A percentile compares a stretch with the other conserved stretches of the same genome.
Conservation (phyloP, 2,888 invertebrate species). For the Sesamia inferens region DNA sequence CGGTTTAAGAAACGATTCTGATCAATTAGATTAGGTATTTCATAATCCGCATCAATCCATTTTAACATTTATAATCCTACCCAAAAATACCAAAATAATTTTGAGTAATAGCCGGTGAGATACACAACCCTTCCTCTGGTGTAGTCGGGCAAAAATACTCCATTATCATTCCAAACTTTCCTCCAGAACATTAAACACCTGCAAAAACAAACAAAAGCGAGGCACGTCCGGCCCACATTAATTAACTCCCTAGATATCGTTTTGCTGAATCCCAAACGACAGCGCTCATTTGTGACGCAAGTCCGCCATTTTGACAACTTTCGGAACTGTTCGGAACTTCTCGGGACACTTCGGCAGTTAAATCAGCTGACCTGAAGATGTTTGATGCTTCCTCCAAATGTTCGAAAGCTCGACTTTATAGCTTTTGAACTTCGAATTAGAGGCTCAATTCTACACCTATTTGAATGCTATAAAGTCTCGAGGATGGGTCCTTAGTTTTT, state of each 20-base stretch:
- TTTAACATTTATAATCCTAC: background rate
- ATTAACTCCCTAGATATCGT: slow-evolving; percentile 48
- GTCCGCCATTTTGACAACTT: slow-evolving; percentile 42
- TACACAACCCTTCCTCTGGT: background rate
- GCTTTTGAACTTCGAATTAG: slow-evolving; percentile 53
- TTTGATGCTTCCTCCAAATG: slow-evolving; percentile 54
- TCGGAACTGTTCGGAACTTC: slow-evolving; percentile 37
- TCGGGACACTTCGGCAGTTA: slow-evolving; percentile 48
- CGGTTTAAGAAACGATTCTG: background rate
- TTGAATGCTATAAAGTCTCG: slow-evolving; percentile 46
- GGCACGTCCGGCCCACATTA: slow-evolving; percentile 39
- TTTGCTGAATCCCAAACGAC: slow-evolving; percentile 43
- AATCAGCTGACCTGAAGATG: slow-evolving; percentile 49
- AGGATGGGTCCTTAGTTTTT: slow-evolving; percentile 48
- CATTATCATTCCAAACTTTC: slow-evolving; percentile 20
- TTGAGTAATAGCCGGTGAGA: background rate
- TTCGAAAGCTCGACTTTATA: slow-evolving; percentile 45
- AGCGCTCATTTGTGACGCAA: slow-evolving; percentile 48
- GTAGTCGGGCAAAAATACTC: slow-evolving; percentile 9
- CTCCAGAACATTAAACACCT: slow-evolving; percentile 40
- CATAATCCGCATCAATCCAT: background rate
- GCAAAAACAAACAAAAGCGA: slow-evolving; percentile 41
- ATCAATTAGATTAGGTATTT: background rate
- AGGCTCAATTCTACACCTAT: slow-evolving; percentile 46
- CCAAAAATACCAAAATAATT: background rate